A percentile compares a stretch with the other conserved stretches of the same genome.
Conservation (phyloP, 2,797 vertebrate species). For the Lindbergichthys nudifrons region DNA sequence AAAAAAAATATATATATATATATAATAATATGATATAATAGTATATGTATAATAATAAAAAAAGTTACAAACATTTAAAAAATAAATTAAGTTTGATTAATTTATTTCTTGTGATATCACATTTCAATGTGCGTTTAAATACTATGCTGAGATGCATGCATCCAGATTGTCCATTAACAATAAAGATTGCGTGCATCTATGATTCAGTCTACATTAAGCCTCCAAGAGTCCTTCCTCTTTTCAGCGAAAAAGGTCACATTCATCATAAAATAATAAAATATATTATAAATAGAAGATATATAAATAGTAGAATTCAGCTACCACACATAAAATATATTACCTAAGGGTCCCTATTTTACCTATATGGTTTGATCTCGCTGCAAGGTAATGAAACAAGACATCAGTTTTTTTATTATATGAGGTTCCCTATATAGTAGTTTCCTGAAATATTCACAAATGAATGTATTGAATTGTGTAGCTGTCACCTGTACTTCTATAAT, state of each 20-base stretch:
- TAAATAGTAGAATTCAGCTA: neutral
- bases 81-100: neutral
- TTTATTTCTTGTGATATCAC: neutral
- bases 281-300: neutral
- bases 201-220: neutral
- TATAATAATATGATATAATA: no score
- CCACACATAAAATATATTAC: neutral
- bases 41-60: no score
- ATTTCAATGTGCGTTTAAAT: neutral
- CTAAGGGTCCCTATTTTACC: neutral
- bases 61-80: no score
- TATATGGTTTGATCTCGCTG: neutral
- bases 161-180: neutral
- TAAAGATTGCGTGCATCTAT: neutral
- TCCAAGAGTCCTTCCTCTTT: neutral
- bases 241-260: neutral
- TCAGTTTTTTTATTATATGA: no score
- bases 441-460: neutral
- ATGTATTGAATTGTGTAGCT: neutral
- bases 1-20: no score
- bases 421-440: no score
- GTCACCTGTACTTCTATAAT: neutral
- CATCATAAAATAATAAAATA: neutral
- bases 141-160: neutral
- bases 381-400: neutral